Percentiles rank a stretch among this genome's conserved stretches.
These are phyloP conservation scores for Drosophila nikananu DNA, from an alignment of 1,140 invertebrate species.

Conservation along the genomic window DNA sequence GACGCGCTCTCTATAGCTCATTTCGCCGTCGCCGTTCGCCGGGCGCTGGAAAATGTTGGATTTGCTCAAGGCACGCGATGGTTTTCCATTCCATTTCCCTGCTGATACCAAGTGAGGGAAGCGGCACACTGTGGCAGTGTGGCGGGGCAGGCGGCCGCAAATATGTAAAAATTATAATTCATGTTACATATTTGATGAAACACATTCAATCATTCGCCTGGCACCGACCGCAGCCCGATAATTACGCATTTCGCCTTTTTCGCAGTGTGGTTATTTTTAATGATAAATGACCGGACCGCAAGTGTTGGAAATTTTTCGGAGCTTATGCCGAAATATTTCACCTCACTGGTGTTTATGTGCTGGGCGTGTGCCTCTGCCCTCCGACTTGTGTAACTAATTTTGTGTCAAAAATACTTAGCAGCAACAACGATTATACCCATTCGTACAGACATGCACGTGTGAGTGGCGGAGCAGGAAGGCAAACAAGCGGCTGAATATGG, in stretches of 20 bases:
- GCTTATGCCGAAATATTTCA: conserved; percentile 69
- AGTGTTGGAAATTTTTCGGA: conserved; percentile 76
- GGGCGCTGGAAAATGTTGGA: conserved; percentile 76
- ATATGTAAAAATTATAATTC: conserved; percentile 82
- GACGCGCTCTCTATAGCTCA: conserved; percentile 69
- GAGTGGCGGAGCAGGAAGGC: conserved; percentile 5
- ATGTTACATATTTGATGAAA: conserved; percentile 83
- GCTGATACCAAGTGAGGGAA: conserved; percentile 21
- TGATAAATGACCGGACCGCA: conserved; percentile 77
- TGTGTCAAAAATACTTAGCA: conserved; percentile 74
- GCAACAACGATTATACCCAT: conserved; percentile 24
- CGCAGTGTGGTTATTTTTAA: conserved; percentile 77
- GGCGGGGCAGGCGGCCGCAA: conserved; percentile 17
- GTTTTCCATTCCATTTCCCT: conserved; percentile 46
- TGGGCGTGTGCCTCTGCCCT: conserved; percentile 27
- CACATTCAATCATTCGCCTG: conserved; percentile 77
- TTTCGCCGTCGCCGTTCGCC: conserved; percentile 62
- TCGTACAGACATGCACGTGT: conserved; percentile 6
- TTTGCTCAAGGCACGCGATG: conserved; percentile 73
- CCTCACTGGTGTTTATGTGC: conserved; percentile 64
- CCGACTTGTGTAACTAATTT: conserved; percentile 55
- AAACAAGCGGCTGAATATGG: conserved; percentile 33
- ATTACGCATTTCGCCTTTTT: conserved; percentile 73
- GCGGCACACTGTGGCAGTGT: not conserved
- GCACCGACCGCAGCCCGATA: conserved; percentile 64